phyloP scores from a whole-genome alignment of 2,113 vertebrate genomes.

The Petromus typicus region DNA sequence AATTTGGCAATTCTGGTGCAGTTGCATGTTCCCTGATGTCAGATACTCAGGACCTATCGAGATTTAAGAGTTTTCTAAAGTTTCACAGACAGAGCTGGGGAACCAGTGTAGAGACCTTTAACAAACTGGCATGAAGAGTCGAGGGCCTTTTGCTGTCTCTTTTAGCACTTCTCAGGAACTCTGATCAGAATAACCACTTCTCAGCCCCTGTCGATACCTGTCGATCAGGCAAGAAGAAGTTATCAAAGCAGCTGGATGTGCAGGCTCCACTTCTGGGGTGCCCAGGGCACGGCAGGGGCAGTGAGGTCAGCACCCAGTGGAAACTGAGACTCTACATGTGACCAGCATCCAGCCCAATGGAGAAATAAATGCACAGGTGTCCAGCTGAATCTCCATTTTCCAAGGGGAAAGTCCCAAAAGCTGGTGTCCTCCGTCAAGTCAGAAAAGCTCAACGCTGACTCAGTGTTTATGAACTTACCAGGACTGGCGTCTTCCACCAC shows the following conservation, averaged over 20 bases:
- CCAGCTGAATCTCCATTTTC: neutral
- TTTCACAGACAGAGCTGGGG: neutral
- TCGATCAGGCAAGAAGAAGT: neutral
- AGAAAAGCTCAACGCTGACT: neutral
- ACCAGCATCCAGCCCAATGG: neutral
- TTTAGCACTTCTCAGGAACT: neutral
- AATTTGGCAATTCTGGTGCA: neutral
- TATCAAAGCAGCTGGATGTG: neutral
- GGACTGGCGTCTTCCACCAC: neutral
- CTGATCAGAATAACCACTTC: neutral
- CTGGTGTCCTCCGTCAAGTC: no score
- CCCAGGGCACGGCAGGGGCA: neutral
- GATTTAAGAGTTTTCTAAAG: constrained; percentile 11
- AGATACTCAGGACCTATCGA: neutral
- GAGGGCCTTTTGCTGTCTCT: neutral
- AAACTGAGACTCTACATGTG: neutral
- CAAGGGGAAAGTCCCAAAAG: neutral
- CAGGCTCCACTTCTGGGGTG: neutral
- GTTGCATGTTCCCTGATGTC: neutral
- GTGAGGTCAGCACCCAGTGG: neutral
- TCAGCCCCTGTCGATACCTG: neutral
- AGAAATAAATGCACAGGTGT: neutral
- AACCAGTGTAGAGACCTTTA: neutral
- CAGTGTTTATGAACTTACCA: neutral
- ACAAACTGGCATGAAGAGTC: neutral